Base-by-base conservation (phyloP, 2,888 invertebrate species). In the Pediacus dermestoides region DNA sequence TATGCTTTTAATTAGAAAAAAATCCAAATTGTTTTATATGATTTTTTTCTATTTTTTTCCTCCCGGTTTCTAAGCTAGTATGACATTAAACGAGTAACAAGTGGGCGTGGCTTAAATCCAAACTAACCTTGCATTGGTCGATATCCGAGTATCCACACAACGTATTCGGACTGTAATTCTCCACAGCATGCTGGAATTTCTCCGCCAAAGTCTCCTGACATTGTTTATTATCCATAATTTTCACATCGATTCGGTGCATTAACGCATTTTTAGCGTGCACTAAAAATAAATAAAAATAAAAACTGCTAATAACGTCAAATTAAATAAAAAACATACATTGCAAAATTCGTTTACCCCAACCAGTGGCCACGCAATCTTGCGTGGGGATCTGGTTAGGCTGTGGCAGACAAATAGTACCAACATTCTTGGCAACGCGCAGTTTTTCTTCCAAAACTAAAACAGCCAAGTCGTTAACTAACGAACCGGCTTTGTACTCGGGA, bases 91-190 rank as follows among this genome's bases (percentile, higher is more conserved):
- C n/a, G n/a, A n/a, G n/a, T n/a, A n/a, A n/a, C n/a, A n/a, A n/a
- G n/a, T n/a, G n/a, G n/a, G n/a, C n/a, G n/a, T n/a, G n/a, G n/a
- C n/a, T n/a, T n/a, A n/a, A n/a, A n/a, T n/a, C n/a, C n/a, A n/a
- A n/a, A n/a, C n/a, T n/a, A n/a, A 85, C 86, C 71, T 81, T 81
- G 73, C 90, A 90, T 38, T 88, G 78, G 55, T 87, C 86, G 50
- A 80, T 77, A 18, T 74, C 68, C n/a, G 11, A 81, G 76, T 62
- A 77, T 72, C 81, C 85, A 55, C 90, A 90, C 0, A 83, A 78
- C 46, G 80, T 79, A 14, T 80, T 77, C 44, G 80, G 75, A 36
- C 74, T 74, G 50, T 77, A 77, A 26, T 76, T 70, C 32, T 79
- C 71, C 14, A 78, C 66, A 0, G 80, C 70, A 23, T 76, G 68